Evolutionary conservation across 64 coral and sea anemone genomes (phyloP).

Genomic region (Acropora yongei): DNA sequence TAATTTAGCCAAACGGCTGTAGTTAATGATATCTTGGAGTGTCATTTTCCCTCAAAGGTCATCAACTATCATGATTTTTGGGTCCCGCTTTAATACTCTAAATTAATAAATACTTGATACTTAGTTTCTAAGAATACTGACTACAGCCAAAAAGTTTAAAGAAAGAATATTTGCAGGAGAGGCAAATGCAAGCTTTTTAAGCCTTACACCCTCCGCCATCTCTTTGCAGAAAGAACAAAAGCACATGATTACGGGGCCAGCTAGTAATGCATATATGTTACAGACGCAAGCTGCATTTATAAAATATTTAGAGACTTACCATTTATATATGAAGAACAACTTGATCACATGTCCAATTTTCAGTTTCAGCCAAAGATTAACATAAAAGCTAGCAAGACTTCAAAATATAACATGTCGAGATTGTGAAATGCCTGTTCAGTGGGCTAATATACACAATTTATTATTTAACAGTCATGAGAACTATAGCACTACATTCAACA

Average conservation of each 20-base stretch:
- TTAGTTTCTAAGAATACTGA: not conserved
- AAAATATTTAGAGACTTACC: conserved; percentile 4
- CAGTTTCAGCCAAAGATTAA: not conserved
- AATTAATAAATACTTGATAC: conserved; percentile 52
- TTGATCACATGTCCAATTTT: not conserved
- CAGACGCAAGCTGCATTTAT: conserved; percentile 1
- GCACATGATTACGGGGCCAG: not conserved
- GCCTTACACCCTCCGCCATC: conserved; percentile 69
- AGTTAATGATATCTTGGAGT: conserved; percentile 16
- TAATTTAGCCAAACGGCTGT: not conserved
- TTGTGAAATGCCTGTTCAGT: conserved; percentile 1
- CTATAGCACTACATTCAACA: too few relatives aligned
- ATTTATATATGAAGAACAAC: not conserved
- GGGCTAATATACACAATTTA: conserved; percentile 1
- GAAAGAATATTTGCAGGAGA: conserved; percentile 60
- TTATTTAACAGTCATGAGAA: too few relatives aligned
- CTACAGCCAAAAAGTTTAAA: too few relatives aligned
- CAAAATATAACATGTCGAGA: conserved; percentile 7
- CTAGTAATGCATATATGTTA: not conserved
- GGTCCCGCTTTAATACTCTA: conserved; percentile 27
- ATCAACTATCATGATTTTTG: conserved; percentile 51
- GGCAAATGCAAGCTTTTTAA: conserved; percentile 50
- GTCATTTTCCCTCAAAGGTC: conserved; percentile 26
- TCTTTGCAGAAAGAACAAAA: conserved; percentile 58
- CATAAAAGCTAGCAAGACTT: not conserved